Evolutionary conservation across 2,888 invertebrate genomes (phyloP), one percentile per base, ranked within the genome.

Genomic region (Muscina levida): DNA sequence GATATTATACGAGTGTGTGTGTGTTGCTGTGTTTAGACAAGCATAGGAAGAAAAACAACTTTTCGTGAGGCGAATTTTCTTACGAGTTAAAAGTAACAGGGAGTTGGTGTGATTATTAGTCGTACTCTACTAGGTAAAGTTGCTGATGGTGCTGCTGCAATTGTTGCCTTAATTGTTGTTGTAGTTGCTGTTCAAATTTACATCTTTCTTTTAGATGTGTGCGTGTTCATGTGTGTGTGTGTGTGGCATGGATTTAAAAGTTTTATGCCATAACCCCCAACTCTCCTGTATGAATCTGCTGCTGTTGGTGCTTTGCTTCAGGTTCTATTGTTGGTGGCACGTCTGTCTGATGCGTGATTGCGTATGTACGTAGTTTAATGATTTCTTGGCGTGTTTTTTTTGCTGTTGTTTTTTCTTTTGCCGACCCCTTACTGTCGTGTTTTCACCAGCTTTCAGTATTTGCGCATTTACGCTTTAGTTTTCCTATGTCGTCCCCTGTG

Each of bases 401-500:
- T n/a, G n/a, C n/a, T n/a, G 11, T 67, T 24, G 26, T 17, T 44
- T 22, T 42, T 68, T 46, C 42, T 62, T n/a, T 2, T 46, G 15
- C 15, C 46, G 37, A 37, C n/a, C 37, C 10, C 37, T 37, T 46
- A 17, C 46, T 46, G 46, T 46, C 46, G 6, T 5, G n/a, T 15
- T 46, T 46, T 5, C n/a, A 22, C 39, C 39, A n/a, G 39, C 59
- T 65, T 62, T 78, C n/a, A 71, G 56, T 68, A 68, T 76, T 70
- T 79, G 76, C 76, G 72, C 65, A 76, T 76, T 76, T 79, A 31
- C 72, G n/a, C n/a, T n/a, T n/a, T n/a, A n/a, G n/a, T n/a, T n/a
- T n/a, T n/a, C n/a, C n/a, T n/a, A n/a, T n/a, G n/a, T n/a, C n/a
- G n/a, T n/a, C n/a, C n/a, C n/a, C n/a, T n/a, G n/a, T n/a, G n/a